These are phyloP conservation scores for Thryonomys swinderianus DNA, from an alignment of 2,113 vertebrate species.

Conservation along the genomic window DNA sequence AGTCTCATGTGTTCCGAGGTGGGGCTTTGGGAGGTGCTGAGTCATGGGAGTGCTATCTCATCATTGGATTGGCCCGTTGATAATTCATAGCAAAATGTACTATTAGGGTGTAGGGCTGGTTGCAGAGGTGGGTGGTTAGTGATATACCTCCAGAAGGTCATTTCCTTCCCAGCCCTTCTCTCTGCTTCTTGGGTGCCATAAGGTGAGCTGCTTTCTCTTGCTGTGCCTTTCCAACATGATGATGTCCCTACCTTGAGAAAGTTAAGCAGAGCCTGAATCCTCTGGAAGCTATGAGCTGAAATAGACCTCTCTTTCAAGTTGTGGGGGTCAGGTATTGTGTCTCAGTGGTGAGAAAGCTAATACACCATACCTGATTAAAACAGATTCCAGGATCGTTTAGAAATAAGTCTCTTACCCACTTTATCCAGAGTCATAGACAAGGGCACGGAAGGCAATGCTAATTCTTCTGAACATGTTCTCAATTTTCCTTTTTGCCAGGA, in stretches of 20 bases:
- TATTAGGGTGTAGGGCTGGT: neutral
- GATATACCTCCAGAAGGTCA: neutral
- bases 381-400: neutral
- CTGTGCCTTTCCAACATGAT: neutral
- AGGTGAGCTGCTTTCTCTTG: neutral
- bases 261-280: neutral
- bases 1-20: neutral
- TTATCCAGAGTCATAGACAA: neutral
- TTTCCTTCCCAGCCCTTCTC: neutral
- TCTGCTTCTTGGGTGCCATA: neutral
- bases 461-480: constrained; percentile 35
- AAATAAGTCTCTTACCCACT: neutral
- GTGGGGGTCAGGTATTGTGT: neutral
- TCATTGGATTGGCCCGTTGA: too few species aligned
- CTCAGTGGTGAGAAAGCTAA: neutral
- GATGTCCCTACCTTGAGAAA: neutral
- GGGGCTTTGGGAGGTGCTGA: neutral
- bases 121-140: neutral
- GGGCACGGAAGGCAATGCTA: neutral
- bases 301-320: neutral
- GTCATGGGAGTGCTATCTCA: neutral
- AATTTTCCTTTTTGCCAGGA: neutral
- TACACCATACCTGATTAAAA: neutral
- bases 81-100: neutral
- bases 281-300: neutral